Base-by-base conservation (phyloP, 2,797 vertebrate species). In the Cirrhinus mrigala region DNA sequence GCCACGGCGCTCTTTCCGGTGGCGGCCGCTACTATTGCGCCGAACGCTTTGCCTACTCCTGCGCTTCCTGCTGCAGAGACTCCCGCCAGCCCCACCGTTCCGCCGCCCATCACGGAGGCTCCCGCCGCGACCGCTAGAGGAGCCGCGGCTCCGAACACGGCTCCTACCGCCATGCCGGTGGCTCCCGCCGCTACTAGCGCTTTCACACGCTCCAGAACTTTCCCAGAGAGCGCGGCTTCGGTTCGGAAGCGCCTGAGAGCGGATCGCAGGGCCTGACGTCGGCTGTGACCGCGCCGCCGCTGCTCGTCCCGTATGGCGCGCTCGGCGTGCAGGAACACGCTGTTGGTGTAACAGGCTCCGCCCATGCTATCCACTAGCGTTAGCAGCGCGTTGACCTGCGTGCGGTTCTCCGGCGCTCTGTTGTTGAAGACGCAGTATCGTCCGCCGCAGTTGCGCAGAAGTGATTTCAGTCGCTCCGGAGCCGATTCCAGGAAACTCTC, bases 371-470 rank as follows among this genome's bases (percentile, higher is more conserved):
- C 90, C 90, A 93, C 90, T 92, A 95, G 94, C 44, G 16, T 58
- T 58, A 94, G 91, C 83, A 96, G 50, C 11, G 90, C 81, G 87
- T 46, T 82, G 73, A 96, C 94, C 89, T 96, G 95, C 0, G 11
- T 27, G 0, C 73, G 85, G 84, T 95, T 89, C 20, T 81, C 75
- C 6, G 84, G 64, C 18, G 93, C 90, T 90, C 75, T 92, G 92
- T 96, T 96, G 90, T 96, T 95, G 62, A 96, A 66, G 3, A 94
- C 91, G 18, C 96, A 95, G 89, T 94, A 95, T 82, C 95, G 91
- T 37, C 92, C 90, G 3, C 94, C 93, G 85, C 95, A 96, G 33
- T 75, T 90, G 27, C 92, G 90, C 66, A 96, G 91, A 78, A 96
- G 90, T 86, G 86, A 81, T 58, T 44, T 90, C 14, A 96, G 92